Evolutionary conservation across 2,888 invertebrate species (phyloP), one percentile per base, ranked within the genome.

Genomic region (Dicyrtomina minuta): DNA sequence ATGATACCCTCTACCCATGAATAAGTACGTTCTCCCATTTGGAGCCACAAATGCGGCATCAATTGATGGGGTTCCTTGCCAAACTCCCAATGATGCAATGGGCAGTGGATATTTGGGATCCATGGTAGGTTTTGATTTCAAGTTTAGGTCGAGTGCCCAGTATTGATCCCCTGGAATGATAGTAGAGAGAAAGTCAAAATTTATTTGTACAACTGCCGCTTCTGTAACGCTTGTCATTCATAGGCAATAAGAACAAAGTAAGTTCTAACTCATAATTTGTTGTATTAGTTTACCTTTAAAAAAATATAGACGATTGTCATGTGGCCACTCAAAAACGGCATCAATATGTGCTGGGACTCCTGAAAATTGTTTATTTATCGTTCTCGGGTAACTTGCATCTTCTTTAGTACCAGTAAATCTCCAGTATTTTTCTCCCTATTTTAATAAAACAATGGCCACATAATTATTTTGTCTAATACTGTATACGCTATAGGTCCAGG

Each of bases 261-360:
- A 22, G 8, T 58, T 58, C 15, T 12, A 12, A 58, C 33, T 12
- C 13, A 27, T 10, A 12, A 22, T 22, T 8, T 58, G 22, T 24
- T 12, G 8, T 15, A 12, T 58, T 22, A 8, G 10, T 22, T 33
- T 66, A 71, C 71, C 72, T 51, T 74, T 75, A 49, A 73, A 74
- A 41, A 77, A 77, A 24, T 77, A 77, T 1, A 71, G 64, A 49
- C 68, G 66, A 41, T 70, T 71, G 51, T 73, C 73, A 65, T 61
- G 59, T 2, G 74, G 72, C 72, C 73, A 72, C 4, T 71, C 67
- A 58, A 74, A 71, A 17, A 69, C 71, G 0, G 65, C 74, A 56
- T 75, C 75, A 46, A 77, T 43, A 33, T 75, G 46, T 24, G 72
- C 69, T 1, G 77, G 77, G 22, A 77, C 68, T 20, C 77, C 77